Conservation (phyloP, 2,113 vertebrate genomes). For the Dromaius novaehollandiae region DNA sequence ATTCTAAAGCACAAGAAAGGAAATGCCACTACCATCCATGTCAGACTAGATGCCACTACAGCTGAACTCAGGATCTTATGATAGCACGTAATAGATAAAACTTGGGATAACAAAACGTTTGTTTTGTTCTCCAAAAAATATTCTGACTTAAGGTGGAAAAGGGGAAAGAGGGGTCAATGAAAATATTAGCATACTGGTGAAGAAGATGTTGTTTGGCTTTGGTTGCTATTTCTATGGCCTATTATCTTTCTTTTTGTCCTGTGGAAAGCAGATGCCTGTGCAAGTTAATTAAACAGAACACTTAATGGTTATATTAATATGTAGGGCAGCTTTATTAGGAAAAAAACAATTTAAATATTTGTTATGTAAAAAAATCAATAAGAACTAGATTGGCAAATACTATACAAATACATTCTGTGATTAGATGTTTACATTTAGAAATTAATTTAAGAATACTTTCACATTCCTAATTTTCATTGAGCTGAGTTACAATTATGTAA, state of each 20-base stretch:
- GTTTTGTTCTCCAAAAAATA: background rate
- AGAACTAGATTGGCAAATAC: background rate
- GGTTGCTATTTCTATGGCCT: background rate
- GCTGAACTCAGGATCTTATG: background rate
- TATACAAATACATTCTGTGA: background rate
- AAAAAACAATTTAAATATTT: background rate
- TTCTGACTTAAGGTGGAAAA: background rate
- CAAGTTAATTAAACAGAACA: background rate
- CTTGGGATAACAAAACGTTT: background rate
- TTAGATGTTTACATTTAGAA: background rate
- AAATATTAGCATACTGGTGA: background rate
- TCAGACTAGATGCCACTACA: background rate
- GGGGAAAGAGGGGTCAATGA: background rate
- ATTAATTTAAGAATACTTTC: background rate
- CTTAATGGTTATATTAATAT: background rate
- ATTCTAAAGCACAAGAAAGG: background rate
- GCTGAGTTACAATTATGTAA: background rate
- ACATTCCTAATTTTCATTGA: background rate
- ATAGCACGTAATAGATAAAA: background rate
- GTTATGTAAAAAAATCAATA: background rate
- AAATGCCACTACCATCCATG: background rate
- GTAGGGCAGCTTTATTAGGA: background rate
- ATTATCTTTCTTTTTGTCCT: background rate
- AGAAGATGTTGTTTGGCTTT: background rate
- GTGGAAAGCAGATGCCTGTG: background rate